phyloP scores from a whole-genome alignment of 2,797 vertebrate genomes.

The Staurois parvus region DNA sequence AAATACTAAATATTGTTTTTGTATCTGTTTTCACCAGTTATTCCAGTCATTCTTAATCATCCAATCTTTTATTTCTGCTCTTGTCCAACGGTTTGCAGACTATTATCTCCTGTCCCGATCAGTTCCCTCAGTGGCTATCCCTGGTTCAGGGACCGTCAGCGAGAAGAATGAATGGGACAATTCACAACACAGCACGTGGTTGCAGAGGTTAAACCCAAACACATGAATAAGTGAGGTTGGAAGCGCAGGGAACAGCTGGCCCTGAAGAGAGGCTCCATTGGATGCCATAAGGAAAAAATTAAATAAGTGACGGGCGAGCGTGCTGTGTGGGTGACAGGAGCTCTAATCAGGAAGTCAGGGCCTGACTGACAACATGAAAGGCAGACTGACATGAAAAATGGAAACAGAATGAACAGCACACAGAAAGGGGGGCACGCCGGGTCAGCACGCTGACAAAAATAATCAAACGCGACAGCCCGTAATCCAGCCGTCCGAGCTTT shows the following conservation, averaged over 20 bases:
- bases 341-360: slow-evolving; percentile 87
- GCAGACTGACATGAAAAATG: slow-evolving; percentile 86
- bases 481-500: slow-evolving; percentile 69
- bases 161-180: slow-evolving; percentile 77
- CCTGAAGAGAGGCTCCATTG: slow-evolving; percentile 84
- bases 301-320: slow-evolving; percentile 81
- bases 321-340: slow-evolving; percentile 82
- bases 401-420: slow-evolving; percentile 85
- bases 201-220: slow-evolving; percentile 84
- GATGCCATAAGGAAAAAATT: slow-evolving; percentile 86
- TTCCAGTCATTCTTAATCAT: too few species aligned
- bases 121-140: too few species aligned
- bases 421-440: slow-evolving; percentile 80
- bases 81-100: too few species aligned
- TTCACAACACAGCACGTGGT: slow-evolving; percentile 77
- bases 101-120: too few species aligned
- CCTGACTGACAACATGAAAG: slow-evolving; percentile 88
- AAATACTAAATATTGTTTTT: too few species aligned
- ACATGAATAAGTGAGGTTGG: slow-evolving; percentile 79
- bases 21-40: too few species aligned
- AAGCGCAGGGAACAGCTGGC: slow-evolving; percentile 84
- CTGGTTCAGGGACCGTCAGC: background rate
- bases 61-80: too few species aligned
- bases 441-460: slow-evolving; percentile 85
- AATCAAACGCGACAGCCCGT: slow-evolving; percentile 83